Conservation (phyloP, 2,888 invertebrate genomes). For the Diaphora mendica region DNA sequence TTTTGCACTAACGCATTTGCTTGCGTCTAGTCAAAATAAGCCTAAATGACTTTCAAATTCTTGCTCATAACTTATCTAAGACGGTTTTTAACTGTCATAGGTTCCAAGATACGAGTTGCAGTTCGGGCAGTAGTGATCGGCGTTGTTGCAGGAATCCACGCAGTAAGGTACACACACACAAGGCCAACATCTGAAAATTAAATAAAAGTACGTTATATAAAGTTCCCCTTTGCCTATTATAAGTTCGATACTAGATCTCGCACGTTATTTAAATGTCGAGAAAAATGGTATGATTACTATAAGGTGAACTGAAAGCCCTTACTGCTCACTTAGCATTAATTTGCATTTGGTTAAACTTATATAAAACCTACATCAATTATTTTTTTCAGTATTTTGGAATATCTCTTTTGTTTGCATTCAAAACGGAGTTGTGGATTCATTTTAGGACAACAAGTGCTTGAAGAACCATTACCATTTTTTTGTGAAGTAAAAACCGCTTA, state of each 20-base stretch:
- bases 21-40: not conserved
- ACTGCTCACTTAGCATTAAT: no score
- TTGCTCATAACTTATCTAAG: not conserved
- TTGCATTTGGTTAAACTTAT: not conserved
- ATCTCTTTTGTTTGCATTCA: not conserved
- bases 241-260: not conserved
- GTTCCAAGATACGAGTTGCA: conserved; percentile 84
- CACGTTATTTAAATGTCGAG: not conserved
- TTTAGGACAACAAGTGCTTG: not conserved
- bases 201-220: not conserved
- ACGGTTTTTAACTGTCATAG: conserved; percentile 36
- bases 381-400: not conserved
- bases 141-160: conserved; percentile 82
- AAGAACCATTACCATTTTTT: not conserved
- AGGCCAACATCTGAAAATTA: conserved; percentile 79
- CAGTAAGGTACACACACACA: conserved; percentile 86
- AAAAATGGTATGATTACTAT: not conserved
- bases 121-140: conserved; percentile 85
- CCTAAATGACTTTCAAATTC: not conserved
- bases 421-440: not conserved
- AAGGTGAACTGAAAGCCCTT: not conserved
- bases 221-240: not conserved
- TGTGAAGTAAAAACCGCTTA: not conserved
- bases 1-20: not conserved
- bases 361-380: not conserved